Evolutionary conservation across 2,888 invertebrate genomes (phyloP).

Genomic region (Trachelus iudaicus): DNA sequence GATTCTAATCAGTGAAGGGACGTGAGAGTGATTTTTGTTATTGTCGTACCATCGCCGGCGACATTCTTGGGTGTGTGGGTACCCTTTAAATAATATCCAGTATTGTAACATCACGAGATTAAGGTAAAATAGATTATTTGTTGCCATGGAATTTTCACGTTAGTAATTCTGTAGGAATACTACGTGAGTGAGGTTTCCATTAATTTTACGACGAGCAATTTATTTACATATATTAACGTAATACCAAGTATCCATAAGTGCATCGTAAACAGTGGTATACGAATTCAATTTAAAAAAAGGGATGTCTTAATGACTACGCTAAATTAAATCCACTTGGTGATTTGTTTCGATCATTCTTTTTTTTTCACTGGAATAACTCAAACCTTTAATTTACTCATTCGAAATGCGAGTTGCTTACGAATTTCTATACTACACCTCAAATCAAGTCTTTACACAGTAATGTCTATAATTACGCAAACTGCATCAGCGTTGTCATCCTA

Average conservation of each 20-base stretch:
- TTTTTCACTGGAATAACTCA: not conserved
- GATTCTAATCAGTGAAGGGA: not conserved
- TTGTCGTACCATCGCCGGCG: not conserved
- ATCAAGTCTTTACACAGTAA: not conserved
- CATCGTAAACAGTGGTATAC: not conserved
- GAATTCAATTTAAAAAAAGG: not conserved
- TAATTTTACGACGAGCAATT: not conserved
- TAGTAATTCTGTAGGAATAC: not conserved
- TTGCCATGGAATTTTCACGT: not conserved
- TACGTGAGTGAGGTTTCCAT: not conserved
- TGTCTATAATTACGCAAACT: not conserved
- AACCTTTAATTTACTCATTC: not conserved
- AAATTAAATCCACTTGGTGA: not conserved
- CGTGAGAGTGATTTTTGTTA: not conserved
- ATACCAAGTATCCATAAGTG: not conserved
- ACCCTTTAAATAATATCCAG: not conserved
- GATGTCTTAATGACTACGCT: not conserved
- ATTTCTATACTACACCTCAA: not conserved
- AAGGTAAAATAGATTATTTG: not conserved
- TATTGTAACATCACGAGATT: not conserved
- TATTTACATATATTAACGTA: not conserved
- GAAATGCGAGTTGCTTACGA: not conserved
- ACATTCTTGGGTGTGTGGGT: not conserved
- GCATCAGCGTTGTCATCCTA: not conserved
- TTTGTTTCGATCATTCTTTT: not conserved